phyloP scores from a whole-genome alignment of 2,113 vertebrate genomes.

The Polyodon spathula region DNA sequence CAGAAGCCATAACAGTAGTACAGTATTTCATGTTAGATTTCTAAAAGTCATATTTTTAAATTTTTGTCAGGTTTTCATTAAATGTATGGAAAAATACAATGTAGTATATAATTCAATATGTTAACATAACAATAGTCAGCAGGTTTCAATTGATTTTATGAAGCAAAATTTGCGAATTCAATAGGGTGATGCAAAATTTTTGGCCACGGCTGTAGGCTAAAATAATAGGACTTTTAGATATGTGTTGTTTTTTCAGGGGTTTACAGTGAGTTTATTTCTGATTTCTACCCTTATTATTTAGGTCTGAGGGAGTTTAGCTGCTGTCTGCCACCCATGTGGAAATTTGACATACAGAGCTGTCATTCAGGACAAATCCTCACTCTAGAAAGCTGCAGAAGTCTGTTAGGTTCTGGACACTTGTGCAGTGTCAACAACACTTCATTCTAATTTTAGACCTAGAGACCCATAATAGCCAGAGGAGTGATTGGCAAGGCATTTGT shows the following conservation, averaged over 20 bases:
- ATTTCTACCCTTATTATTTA: constrained; percentile 22
- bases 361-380: constrained; percentile 40
- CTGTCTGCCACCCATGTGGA: constrained; percentile 43
- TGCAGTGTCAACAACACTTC: constrained; percentile 29
- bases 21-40: no score
- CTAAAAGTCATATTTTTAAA: no score
- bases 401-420: constrained; percentile 36
- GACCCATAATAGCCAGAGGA: constrained; percentile 31
- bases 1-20: no score
- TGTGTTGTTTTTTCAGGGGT: not conserved
- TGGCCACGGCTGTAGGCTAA: no score
- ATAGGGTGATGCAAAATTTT: no score
- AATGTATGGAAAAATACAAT: no score
- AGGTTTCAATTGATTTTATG: no score
- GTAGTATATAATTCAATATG: no score
- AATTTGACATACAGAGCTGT: constrained; percentile 31
- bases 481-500: constrained; percentile 50
- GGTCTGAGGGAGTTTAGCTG: constrained; percentile 18
- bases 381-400: constrained; percentile 34
- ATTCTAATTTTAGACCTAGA: constrained; percentile 42
- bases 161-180: no score
- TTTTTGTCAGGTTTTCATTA: no score
- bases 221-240: not conserved
- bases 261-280: not conserved
- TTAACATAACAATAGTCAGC: no score